Percentiles rank a stretch among this genome's conserved stretches.
Evolutionary conservation across 2,888 invertebrate species (phyloP).

Genomic region (Synergus laeviventris): DNA sequence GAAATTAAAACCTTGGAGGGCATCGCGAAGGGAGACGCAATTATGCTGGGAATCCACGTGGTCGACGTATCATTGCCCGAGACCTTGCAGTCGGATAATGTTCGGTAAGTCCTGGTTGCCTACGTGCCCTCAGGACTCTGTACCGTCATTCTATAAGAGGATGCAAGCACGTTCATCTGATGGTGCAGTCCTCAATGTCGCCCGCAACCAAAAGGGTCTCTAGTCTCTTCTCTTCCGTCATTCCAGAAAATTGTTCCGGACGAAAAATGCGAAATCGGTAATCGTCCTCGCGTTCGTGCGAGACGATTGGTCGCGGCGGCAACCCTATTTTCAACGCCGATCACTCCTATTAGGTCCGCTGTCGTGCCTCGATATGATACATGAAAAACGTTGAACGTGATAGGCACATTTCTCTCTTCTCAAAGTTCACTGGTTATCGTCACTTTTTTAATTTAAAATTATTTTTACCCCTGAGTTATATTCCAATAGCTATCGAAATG

Average conservation of each 20-base stretch:
- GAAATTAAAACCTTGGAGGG: slow-evolving; percentile 53
- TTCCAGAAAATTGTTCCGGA: slow-evolving; percentile 45
- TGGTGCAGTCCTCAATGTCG: slow-evolving; percentile 22
- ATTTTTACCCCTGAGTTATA: neutral
- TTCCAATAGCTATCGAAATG: neutral
- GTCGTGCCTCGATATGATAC: neutral
- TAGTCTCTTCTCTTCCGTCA: slow-evolving; percentile 39
- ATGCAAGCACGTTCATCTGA: slow-evolving; percentile 35
- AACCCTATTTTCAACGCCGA: slow-evolving; percentile 31
- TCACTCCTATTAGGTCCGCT: slow-evolving; percentile 30
- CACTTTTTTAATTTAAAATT: neutral
- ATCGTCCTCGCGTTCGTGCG: slow-evolving; percentile 52
- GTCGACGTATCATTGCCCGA: slow-evolving; percentile 44
- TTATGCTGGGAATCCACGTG: slow-evolving; percentile 43
- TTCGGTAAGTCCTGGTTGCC: slow-evolving; percentile 47
- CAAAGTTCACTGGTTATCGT: neutral
- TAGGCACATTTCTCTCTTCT: neutral
- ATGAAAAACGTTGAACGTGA: slow-evolving; percentile 1
- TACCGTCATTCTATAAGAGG: slow-evolving; percentile 14
- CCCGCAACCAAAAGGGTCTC: slow-evolving; percentile 35
- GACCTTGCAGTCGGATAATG: slow-evolving; percentile 43
- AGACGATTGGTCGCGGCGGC: slow-evolving; percentile 46
- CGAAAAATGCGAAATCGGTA: slow-evolving; percentile 53
- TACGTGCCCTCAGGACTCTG: slow-evolving; percentile 46
- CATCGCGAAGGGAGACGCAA: slow-evolving; percentile 43